Evolutionary conservation across 2,888 invertebrate species (phyloP), one percentile per base, ranked within the genome.

Genomic region (Pyrochroa serraticornis): DNA sequence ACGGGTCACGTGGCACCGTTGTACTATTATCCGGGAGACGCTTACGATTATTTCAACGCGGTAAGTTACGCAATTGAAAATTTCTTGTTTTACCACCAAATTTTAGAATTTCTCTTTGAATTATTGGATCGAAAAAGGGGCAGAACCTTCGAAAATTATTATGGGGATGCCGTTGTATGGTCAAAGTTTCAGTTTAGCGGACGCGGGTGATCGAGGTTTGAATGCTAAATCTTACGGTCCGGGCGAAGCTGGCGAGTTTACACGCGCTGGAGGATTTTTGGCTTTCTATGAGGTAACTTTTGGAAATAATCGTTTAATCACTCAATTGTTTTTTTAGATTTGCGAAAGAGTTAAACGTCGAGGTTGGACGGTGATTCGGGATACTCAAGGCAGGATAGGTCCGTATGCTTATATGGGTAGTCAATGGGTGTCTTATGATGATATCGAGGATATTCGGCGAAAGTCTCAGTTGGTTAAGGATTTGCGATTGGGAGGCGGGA

Each of bases 381-480:
- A 85, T 67, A 79, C 83, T 0, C 71, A 83, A 65, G 86, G 84
- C 1, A 77, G 84, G 9, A 86, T 88, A 65, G 92, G 92, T 0
- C 91, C 92, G 0, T 92, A 87, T 74, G 88, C 90, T 0, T 85
- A 87, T 58, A 82, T 81, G 35, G 87, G 85, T 0, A 84, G 85
- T 55, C 92, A 92, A 73, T 93, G 92, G 92, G 88, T 90, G 0
- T 88, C 91, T 0, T 92, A 90, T 73, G 87, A 92, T 70, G 88
- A 89, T 63, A 84, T 86, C 0, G 78, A 79, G 2, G 89, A 89
- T 54, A 84, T 88, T 38, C 82, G 84, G 49, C 79, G 85, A 47
- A 87, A 88, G 83, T 79, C 87, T 0, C 81, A 84, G 44, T 82
- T 85, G 60, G 81, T 86, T 0, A 83, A 85, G 57, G 78, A 80